Evolutionary conservation across 2,888 invertebrate species (phyloP).

Genomic region (Vesta saturnalis): DNA sequence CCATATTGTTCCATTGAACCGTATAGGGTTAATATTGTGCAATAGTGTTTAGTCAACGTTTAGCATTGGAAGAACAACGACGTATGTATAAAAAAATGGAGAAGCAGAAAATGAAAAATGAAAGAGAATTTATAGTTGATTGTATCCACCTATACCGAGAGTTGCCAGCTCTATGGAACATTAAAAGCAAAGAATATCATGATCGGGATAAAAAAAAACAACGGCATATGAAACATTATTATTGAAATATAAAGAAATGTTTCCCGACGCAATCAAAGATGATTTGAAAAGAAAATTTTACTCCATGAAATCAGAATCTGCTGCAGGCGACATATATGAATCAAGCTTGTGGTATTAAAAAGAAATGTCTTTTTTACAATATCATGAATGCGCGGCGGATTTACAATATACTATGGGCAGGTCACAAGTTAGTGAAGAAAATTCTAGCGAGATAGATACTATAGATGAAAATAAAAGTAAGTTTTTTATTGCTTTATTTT

Average conservation of each 20-base stretch:
- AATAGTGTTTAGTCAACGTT: neutral
- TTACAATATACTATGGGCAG: neutral
- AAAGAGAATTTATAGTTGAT: no score
- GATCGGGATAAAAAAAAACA: neutral
- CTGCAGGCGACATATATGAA: no score
- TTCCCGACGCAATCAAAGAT: neutral
- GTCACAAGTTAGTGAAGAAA: neutral
- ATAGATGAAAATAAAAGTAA: neutral
- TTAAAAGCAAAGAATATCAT: neutral
- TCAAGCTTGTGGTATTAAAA: no score
- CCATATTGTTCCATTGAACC: neutral
- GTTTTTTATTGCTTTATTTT: neutral
- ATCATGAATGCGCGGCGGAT: neutral
- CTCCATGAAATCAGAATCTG: no score
- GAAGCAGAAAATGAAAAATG: neutral
- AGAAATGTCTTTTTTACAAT: slow-evolving; percentile 1
- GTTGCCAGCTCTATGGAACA: neutral
- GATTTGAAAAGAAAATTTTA: neutral
- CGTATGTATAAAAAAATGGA: neutral
- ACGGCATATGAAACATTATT: neutral
- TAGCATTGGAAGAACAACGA: neutral
- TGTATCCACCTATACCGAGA: neutral
- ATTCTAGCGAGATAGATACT: neutral
- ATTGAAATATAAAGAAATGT: neutral
- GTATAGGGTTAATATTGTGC: neutral